Base-by-base conservation (phyloP, 2,888 invertebrate genomes). In the Omphaloscelis lunosa region DNA sequence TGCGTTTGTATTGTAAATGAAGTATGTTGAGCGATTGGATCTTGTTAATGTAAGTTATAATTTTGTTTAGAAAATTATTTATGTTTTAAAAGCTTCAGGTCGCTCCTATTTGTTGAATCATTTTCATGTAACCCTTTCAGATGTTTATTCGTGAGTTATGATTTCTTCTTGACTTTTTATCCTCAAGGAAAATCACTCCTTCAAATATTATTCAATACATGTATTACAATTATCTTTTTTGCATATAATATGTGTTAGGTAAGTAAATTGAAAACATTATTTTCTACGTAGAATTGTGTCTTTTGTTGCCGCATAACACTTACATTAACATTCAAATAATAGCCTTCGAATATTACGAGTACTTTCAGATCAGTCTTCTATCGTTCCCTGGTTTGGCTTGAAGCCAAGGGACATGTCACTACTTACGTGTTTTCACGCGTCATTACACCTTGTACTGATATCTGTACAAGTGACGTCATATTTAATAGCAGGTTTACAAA, bases 401-500 rank as follows among this genome's bases (percentile, higher is more conserved):
- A 27, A 59, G 66, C 85, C 82, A 83, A 66, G 23, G 29, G 41
- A 72, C 7, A 65, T 67, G 81, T 72, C 65, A 84, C 20, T 72
- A 48, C 65, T 80, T 56, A 70, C 72, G 59, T 71, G 61, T 70
- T 83, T 84, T 83, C 70, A 84, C 72, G 62, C 81, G 53, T 85
- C 76, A 81, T 85, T 73, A 75, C 80, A 67, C 59, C 59, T 63
- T 67, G 48, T 67, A 70, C 58, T 68, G 72, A 74, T 68, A 83
- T 39, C 23, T 8, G 51, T 65, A 34, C 17, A 59, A 59, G 51
- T 15, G 53, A 69, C 56, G 48, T 72, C 48, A 59, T 53, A 23
- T 56, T 74, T 23, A 41, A 53, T 41, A n/a, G 11, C 51, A n/a
- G 29, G 23, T 1, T 67, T 29, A 15, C 15, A 15, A 15, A 58